These are phyloP conservation scores for Diarsia rubi DNA, from an alignment of 2,888 invertebrate genomes.

Conservation along the genomic window DNA sequence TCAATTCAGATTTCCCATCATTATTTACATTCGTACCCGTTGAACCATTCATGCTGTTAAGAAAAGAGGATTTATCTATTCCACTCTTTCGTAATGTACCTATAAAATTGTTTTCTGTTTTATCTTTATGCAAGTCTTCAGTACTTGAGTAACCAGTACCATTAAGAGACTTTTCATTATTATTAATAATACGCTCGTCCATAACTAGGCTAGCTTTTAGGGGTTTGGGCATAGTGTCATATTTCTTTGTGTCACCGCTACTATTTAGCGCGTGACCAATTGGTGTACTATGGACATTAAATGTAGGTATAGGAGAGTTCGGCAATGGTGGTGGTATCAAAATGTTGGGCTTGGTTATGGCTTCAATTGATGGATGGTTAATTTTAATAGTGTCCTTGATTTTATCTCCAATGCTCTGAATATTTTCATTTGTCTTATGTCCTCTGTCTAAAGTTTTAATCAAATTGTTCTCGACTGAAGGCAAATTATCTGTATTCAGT, in stretches of 20 bases:
- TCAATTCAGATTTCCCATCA: constrained; percentile 76
- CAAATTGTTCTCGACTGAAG: constrained; percentile 80
- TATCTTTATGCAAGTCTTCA: constrained; percentile 81
- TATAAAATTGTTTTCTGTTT: constrained; percentile 74
- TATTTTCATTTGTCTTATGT: constrained; percentile 79
- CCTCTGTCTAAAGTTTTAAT: constrained; percentile 80
- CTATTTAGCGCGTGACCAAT: constrained; percentile 68
- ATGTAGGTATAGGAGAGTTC: constrained; percentile 83
- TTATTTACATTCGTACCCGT: constrained; percentile 67
- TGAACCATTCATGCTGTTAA: constrained; percentile 76
- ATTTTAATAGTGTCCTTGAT: constrained; percentile 82
- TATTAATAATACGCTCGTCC: constrained; percentile 68
- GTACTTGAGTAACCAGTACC: constrained; percentile 78
- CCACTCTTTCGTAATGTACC: constrained; percentile 78
- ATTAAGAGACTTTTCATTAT: constrained; percentile 75
- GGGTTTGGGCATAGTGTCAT: constrained; percentile 75
- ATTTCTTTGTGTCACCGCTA: constrained; percentile 70
- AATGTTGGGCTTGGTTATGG: constrained; percentile 71
- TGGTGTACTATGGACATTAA: constrained; percentile 78
- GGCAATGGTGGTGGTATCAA: constrained; percentile 85
- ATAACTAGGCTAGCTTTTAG: constrained; percentile 66
- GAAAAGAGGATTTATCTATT: constrained; percentile 77
- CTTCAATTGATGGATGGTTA: constrained; percentile 75
- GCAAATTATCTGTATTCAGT: constrained; percentile 81
- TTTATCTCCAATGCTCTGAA: constrained; percentile 80